Conservation (phyloP, 30 jellyfish, hydroid and myxozoan species). For the Catostylus mosaicus region DNA sequence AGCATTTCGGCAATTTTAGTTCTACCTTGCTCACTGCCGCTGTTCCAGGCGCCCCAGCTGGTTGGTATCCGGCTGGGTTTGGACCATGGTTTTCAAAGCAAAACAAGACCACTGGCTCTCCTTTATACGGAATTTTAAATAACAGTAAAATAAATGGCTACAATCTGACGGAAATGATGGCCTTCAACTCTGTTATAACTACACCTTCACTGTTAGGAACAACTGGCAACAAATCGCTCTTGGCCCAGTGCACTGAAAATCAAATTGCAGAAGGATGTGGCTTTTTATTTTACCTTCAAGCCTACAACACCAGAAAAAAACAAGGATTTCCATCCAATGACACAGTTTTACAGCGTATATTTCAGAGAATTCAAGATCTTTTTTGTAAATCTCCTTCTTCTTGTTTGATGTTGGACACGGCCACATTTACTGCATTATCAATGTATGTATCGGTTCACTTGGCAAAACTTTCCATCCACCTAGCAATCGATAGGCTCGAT, state of each 20-base stretch:
- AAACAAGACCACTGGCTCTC: slow-evolving; percentile 15
- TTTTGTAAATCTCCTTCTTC: slow-evolving; percentile 47
- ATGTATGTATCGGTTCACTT: slow-evolving; percentile 59
- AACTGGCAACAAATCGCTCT: slow-evolving; percentile 30
- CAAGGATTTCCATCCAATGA: slow-evolving; percentile 6
- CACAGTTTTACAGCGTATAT: not conserved
- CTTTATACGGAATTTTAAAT: slow-evolving; percentile 23
- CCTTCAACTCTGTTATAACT: slow-evolving; percentile 28
- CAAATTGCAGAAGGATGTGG: slow-evolving; percentile 64
- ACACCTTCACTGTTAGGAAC: slow-evolving; percentile 62
- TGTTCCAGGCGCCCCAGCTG: slow-evolving; percentile 23
- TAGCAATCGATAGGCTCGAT: slow-evolving; percentile 38
- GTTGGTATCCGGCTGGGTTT: slow-evolving; percentile 64
- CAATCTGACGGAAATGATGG: slow-evolving; percentile 62
- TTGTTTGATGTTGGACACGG: slow-evolving; percentile 13
- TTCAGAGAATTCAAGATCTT: slow-evolving; percentile 19
- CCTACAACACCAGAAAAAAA: not conserved
- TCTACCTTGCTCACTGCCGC: not conserved
- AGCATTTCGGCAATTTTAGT: slow-evolving; percentile 46
- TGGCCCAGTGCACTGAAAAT: slow-evolving; percentile 46
- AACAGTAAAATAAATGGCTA: not conserved
- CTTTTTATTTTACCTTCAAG: slow-evolving; percentile 36
- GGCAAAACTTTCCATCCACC: slow-evolving; percentile 51
- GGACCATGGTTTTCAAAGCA: slow-evolving; percentile 52
- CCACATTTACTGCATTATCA: slow-evolving; percentile 17